Conservation (phyloP, 2,113 vertebrate genomes). For the Martes martes region DNA sequence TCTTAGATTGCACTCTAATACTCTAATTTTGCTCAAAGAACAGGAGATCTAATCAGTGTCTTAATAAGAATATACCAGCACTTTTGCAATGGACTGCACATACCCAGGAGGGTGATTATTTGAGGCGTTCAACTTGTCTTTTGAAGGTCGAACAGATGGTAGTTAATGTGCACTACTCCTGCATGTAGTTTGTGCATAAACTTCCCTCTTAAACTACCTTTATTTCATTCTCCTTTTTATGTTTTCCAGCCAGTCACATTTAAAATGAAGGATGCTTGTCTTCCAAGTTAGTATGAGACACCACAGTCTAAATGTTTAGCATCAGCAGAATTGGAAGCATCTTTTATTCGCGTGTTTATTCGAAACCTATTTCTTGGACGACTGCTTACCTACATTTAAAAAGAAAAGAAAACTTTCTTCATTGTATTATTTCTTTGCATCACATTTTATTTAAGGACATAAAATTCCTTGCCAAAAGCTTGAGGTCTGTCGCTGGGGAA, state of each 20-base stretch:
- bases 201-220: neutral
- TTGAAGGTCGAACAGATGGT: neutral
- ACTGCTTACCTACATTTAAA: neutral
- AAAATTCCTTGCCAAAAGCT: neutral
- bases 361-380: neutral
- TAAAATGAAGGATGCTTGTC: neutral
- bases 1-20: neutral
- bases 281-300: conserved; percentile 4
- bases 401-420: neutral
- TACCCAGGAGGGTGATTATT: neutral
- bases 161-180: neutral
- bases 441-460: neutral
- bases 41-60: neutral
- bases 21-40: neutral
- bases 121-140: neutral
- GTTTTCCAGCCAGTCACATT: neutral
- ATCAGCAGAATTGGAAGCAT: neutral
- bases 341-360: neutral
- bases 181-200: neutral
- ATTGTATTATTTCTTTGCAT: neutral
- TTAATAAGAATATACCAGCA: neutral
- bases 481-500: neutral
- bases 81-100: neutral
- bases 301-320: neutral
- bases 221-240: neutral